phyloP scores from a whole-genome alignment of 1,140 invertebrate species.

The Cherax quadricarinatus region DNA sequence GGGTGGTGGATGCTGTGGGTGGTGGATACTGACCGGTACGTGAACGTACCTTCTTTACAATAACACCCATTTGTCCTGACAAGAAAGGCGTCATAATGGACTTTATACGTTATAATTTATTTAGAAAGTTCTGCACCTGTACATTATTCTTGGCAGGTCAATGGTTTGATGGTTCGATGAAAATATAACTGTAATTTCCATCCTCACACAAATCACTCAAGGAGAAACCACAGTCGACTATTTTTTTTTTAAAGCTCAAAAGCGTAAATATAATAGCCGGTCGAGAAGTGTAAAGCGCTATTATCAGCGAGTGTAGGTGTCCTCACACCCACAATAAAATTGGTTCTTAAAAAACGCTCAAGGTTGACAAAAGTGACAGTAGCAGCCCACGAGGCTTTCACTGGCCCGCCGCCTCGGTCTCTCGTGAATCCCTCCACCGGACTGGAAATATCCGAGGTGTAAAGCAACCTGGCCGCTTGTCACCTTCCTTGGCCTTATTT shows the following conservation, averaged over 20 bases:
- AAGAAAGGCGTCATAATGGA: background rate
- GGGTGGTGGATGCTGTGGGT: too few relatives aligned
- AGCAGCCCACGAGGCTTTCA: background rate
- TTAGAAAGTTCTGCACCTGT: background rate
- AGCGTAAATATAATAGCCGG: background rate
- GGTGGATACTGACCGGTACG: too few relatives aligned
- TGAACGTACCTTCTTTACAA: too few relatives aligned
- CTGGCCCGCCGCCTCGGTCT: background rate
- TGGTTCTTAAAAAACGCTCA: slow-evolving; percentile 31
- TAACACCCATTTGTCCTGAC: background rate
- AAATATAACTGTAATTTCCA: background rate
- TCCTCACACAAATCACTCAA: background rate
- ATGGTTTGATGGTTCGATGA: background rate
- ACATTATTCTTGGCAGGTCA: background rate
- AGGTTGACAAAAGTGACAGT: slow-evolving; percentile 14
- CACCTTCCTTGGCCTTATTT: slow-evolving; percentile 32
- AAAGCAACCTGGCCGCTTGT: slow-evolving; percentile 25
- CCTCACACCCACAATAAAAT: slow-evolving; percentile 38
- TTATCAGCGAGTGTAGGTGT: slow-evolving; percentile 4
- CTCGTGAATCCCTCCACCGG: background rate
- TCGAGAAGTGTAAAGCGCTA: background rate
- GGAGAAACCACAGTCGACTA: background rate
- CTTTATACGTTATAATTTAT: background rate
- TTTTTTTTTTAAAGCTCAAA: background rate
- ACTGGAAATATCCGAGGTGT: slow-evolving; percentile 16